These are phyloP conservation scores for Amazona guildingii DNA, from an alignment of 2,113 vertebrate species.

Conservation along the genomic window DNA sequence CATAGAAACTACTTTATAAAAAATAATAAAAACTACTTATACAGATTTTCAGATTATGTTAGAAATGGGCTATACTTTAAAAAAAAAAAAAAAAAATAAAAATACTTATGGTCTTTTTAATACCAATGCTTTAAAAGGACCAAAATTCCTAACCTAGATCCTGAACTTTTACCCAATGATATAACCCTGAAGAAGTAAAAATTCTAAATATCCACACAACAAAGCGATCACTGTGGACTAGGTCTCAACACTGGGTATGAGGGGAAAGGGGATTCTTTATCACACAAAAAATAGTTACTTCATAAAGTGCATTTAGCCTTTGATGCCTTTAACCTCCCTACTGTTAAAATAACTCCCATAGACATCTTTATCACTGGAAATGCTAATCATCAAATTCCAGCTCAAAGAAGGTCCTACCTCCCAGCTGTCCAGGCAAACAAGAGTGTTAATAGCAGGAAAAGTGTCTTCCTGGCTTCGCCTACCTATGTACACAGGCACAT, in stretches of 20 bases:
- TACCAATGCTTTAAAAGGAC: not conserved
- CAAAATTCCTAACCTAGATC: not conserved
- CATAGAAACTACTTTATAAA: not conserved
- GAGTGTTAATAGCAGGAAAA: not conserved
- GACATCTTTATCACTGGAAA: not conserved
- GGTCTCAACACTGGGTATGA: not conserved
- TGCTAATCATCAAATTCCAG: not conserved
- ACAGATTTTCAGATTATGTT: not conserved
- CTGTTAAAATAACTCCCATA: not conserved
- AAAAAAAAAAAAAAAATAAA: not conserved
- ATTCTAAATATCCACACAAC: not conserved
- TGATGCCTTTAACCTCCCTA: not conserved
- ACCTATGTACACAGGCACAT: fast-evolving
- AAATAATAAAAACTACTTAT: not conserved
- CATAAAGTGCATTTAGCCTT: not conserved
- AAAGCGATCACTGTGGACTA: not conserved
- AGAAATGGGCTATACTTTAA: not conserved
- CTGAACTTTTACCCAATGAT: not conserved
- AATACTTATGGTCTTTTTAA: not conserved
- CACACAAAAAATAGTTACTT: not conserved
- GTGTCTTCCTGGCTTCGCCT: not conserved
- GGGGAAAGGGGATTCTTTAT: not conserved
- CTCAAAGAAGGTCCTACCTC: not conserved
- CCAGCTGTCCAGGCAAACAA: not conserved
- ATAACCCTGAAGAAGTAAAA: not conserved